These are phyloP conservation scores for Neoarius graeffei DNA, from an alignment of 2,113 vertebrate genomes.

Conservation along the genomic window DNA sequence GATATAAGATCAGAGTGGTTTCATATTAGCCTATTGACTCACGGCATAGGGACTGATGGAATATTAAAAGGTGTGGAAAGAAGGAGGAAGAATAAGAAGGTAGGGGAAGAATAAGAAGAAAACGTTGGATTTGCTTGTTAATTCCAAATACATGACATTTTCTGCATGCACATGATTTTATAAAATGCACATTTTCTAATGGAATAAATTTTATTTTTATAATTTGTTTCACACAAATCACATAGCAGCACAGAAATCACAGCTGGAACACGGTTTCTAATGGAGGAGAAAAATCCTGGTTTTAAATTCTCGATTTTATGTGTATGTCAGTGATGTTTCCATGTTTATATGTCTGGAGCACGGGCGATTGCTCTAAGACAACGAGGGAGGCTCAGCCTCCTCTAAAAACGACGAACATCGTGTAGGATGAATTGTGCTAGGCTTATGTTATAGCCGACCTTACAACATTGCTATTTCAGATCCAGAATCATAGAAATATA, in stretches of 20 bases:
- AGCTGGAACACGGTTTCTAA: neutral
- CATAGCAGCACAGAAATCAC: neutral
- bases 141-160: constrained; percentile 8
- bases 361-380: no score
- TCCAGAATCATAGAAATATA: no score
- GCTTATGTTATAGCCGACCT: no score
- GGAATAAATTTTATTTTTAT: neutral
- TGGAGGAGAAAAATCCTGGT: neutral
- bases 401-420: no score
- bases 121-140: neutral
- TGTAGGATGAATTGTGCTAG: no score
- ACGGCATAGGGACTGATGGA: constrained; percentile 37
- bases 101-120: neutral
- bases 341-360: no score
- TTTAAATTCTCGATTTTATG: neutral
- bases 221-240: neutral
- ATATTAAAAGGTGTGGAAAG: constrained; percentile 39
- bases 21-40: constrained; percentile 54
- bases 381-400: no score
- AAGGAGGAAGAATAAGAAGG: neutral
- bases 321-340: neutral
- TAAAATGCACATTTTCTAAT: neutral
- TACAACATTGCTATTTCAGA: no score
- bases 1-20: constrained; percentile 55
- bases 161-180: constrained; percentile 16